These are phyloP conservation scores for Riptortus pedestris DNA, from an alignment of 1,140 invertebrate species.

Conservation along the genomic window DNA sequence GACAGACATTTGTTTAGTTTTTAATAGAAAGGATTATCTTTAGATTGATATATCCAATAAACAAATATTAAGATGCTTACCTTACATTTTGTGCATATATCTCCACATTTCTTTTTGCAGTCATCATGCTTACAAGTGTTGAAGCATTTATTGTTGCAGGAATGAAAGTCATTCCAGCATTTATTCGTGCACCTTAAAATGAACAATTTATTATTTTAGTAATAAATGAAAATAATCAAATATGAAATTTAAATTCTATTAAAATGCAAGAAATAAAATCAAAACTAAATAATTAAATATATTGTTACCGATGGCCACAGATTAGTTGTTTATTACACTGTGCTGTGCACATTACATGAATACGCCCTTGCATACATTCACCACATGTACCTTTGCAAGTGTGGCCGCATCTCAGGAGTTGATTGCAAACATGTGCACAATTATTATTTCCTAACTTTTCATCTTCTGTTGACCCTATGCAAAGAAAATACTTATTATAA, in stretches of 20 bases:
- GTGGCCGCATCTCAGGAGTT: conserved; percentile 45
- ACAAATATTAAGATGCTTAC: no score
- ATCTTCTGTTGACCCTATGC: no score
- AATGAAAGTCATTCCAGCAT: neutral
- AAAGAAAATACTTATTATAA: no score
- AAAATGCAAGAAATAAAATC: neutral
- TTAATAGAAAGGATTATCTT: neutral
- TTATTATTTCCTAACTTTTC: no score
- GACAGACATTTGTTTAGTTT: no score
- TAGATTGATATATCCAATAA: neutral
- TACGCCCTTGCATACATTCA: conserved; percentile 47
- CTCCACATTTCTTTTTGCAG: neutral
- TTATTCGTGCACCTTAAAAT: neutral
- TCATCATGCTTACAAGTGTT: neutral
- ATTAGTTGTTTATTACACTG: conserved; percentile 41
- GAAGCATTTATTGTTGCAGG: neutral
- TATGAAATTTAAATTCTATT: neutral
- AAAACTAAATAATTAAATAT: neutral
- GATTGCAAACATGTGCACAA: conserved; percentile 35
- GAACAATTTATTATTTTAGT: neutral
- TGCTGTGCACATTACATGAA: conserved; percentile 43
- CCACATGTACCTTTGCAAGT: conserved; percentile 56
- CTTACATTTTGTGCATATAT: neutral
- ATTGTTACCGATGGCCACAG: conserved; percentile 42
- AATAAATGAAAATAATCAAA: neutral